These are phyloP conservation scores for Pangasianodon gigas DNA, from an alignment of 2,113 vertebrate genomes.

Conservation along the genomic window DNA sequence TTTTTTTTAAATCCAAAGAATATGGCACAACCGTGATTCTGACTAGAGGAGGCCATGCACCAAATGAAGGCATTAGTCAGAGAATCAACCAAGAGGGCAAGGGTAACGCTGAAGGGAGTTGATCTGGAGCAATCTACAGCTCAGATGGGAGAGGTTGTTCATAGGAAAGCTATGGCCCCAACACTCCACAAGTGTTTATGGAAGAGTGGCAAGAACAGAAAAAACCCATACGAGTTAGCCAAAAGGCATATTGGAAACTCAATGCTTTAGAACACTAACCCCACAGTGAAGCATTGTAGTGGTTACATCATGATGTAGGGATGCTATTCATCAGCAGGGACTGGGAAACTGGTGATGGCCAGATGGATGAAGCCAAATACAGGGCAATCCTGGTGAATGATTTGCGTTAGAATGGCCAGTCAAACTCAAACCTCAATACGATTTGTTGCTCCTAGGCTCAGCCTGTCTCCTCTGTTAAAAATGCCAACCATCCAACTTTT, in stretches of 20 bases:
- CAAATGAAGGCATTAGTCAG: not conserved
- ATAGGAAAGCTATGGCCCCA: not conserved
- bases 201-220: too few species aligned
- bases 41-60: not conserved
- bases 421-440: not conserved
- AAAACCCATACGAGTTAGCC: too few species aligned
- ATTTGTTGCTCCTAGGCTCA: not conserved
- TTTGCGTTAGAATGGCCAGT: not conserved
- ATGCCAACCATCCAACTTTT: not conserved
- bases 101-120: not conserved
- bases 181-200: not conserved
- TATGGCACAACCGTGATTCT: not conserved
- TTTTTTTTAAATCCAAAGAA: not conserved
- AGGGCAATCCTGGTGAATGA: not conserved
- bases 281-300: not conserved
- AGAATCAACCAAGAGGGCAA: not conserved
- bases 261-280: too few species aligned
- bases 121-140: not conserved
- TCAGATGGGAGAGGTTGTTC: not conserved
- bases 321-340: not conserved
- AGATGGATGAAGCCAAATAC: not conserved
- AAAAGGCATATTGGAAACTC: too few species aligned
- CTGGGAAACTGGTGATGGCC: not conserved
- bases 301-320: not conserved
- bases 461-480: not conserved